Base-by-base conservation (phyloP, 2,797 vertebrate genomes). In the Apogon talboti region DNA sequence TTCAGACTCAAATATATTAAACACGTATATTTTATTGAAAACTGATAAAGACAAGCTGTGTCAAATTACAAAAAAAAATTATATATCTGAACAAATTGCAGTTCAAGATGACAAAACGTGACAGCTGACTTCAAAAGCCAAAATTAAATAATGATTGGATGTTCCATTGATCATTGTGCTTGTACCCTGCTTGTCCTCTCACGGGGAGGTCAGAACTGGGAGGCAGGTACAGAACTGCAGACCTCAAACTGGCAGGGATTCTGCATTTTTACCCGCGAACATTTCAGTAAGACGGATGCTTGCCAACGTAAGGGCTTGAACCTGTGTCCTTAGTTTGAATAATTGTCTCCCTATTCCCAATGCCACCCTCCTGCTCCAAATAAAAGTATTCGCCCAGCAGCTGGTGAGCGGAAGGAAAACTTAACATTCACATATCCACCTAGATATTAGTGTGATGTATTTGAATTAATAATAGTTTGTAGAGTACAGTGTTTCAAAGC, bases 221-320 rank as follows among this genome's bases (percentile, higher is more conserved):
- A 63, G 66, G 61, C 64, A 76, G 61, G 62, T 70, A 71, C 41
- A 65, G 50, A 54, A 54, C 44, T 13, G 14, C 33, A 12, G 24
- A 12, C 56, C 33, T 50, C 64, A 45, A 78, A 61, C 64, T 79
- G 75, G 77, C 74, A 79, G 66, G 19, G 67, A 79, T 58, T 81
- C 57, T 70, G 61, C 74, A 74, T 81, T 82, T 86, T 76, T 69
- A 47, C 78, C 70, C 62, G 48, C 46, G 13, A 62, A 72, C 55
- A 57, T 78, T 75, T 82, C 68, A 81, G 65, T 41, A 70, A 81
- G 82, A 88, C 9, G 10, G 71, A 86, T 85, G 71, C 64, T 78
- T 79, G 83, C 85, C 82, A 87, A 49, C 42, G 33, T 21, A 67
- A 73, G 76, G 84, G 37, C 79, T 71, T 85, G 76, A 86, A 89